Percentiles rank a stretch among this genome's conserved stretches.
Evolutionary conservation across 2,888 invertebrate species (phyloP).

Genomic region (Eristalis arbustorum): DNA sequence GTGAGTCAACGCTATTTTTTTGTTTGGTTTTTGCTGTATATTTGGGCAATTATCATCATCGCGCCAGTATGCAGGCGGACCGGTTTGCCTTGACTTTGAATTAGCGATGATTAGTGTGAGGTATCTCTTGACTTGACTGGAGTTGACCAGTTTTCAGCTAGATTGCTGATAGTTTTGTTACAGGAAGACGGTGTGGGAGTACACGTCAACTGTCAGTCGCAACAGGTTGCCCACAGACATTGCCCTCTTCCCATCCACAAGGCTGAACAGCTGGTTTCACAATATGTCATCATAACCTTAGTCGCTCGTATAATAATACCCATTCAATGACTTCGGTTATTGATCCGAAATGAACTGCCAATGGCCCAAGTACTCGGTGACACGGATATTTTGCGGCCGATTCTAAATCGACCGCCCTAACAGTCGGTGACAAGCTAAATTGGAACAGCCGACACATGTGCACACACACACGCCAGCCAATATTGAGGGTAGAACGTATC

Average conservation of each 20-base stretch:
- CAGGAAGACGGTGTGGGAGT: too few species aligned
- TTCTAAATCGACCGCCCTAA: constrained; percentile 11
- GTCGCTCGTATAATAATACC: constrained; percentile 47
- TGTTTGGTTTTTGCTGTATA: too few species aligned
- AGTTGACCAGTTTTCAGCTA: too few species aligned
- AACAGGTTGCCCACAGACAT: neutral
- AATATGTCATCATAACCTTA: constrained; percentile 23
- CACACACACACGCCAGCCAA: too few species aligned
- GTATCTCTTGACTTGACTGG: too few species aligned
- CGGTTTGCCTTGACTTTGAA: too few species aligned
- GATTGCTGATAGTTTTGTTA: too few species aligned
- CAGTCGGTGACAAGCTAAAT: constrained; percentile 8
- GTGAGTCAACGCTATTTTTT: neutral
- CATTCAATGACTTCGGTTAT: constrained; percentile 54
- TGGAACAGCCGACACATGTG: constrained; percentile 2
- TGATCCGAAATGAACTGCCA: constrained; percentile 39
- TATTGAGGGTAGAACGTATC: neutral
- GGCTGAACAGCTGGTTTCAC: constrained; percentile 39
- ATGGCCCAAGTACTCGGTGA: constrained; percentile 48
- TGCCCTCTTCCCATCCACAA: neutral
- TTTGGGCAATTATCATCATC: too few species aligned
- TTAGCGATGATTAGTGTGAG: too few species aligned
- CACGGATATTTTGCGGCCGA: constrained; percentile 42
- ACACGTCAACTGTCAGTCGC: neutral
- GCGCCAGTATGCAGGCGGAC: too few species aligned